These are phyloP conservation scores for Ptychochromis oligacanthus DNA, from an alignment of 2,113 vertebrate genomes.

Conservation along the genomic window DNA sequence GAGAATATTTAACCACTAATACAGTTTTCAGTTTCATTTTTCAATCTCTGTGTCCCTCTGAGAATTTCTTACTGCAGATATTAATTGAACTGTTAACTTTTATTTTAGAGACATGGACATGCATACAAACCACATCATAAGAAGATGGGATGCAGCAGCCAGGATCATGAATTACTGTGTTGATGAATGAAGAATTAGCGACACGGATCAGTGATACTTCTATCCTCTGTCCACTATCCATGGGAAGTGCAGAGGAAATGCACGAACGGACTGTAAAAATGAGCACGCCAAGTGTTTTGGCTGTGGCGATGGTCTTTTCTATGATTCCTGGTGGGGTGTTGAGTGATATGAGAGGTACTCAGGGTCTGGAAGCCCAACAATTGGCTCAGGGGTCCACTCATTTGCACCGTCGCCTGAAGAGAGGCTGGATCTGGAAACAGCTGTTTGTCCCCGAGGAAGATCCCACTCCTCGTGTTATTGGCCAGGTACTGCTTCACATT, in stretches of 20 bases:
- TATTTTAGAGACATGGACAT: constrained; percentile 59
- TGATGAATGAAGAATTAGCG: constrained; percentile 38
- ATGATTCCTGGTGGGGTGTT: constrained; percentile 69
- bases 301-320: constrained; percentile 64
- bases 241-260: constrained; percentile 48
- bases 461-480: constrained; percentile 75
- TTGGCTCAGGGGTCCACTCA: constrained; percentile 18
- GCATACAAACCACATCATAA: constrained; percentile 35
- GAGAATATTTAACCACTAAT: neutral
- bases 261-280: constrained; percentile 71
- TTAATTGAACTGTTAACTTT: constrained; percentile 54
- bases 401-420: constrained; percentile 79
- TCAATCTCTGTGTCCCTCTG: constrained; percentile 13
- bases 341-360: constrained; percentile 52
- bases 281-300: constrained; percentile 62
- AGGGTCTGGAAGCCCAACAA: constrained; percentile 44
- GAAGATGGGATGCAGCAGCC: constrained; percentile 33
- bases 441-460: constrained; percentile 87
- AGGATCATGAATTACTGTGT: constrained; percentile 43
- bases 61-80: constrained; percentile 5
- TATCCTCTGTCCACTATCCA: constrained; percentile 29
- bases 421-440: constrained; percentile 88
- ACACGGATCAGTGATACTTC: constrained; percentile 21
- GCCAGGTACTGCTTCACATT: constrained; percentile 83
- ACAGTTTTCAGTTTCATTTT: constrained; percentile 25